phyloP scores from a whole-genome alignment of 2,797 vertebrate genomes.

The Antennarius maculatus region DNA sequence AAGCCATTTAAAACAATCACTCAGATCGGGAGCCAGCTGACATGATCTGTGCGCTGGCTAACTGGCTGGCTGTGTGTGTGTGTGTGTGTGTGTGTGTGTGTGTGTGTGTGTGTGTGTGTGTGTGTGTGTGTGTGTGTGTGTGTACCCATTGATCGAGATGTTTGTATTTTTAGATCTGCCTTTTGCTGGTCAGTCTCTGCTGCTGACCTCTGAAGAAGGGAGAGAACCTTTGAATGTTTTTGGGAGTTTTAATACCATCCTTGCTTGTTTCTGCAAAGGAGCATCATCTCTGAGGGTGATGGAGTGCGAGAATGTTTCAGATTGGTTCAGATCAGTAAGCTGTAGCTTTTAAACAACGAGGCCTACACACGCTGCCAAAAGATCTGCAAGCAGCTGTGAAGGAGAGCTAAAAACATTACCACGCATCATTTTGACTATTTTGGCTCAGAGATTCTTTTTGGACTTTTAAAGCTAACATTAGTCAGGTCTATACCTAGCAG shows the following conservation, averaged over 20 bases:
- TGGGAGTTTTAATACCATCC: conserved; percentile 69
- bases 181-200: conserved; percentile 37
- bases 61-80: conserved; percentile 20
- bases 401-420: conserved; percentile 50
- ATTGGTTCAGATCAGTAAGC: conserved; percentile 56
- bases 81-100: too few species aligned
- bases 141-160: conserved; percentile 54
- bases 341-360: conserved; percentile 57
- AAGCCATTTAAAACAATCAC: conserved; percentile 70
- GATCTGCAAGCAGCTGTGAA: conserved; percentile 41
- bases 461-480: conserved; percentile 30
- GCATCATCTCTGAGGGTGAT: conserved; percentile 65
- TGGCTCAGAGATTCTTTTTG: conserved; percentile 32
- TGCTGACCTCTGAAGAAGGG: conserved; percentile 42
- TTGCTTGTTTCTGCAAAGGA: conserved; percentile 67
- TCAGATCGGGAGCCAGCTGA: conserved; percentile 54
- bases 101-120: too few species aligned
- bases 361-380: conserved; percentile 66
- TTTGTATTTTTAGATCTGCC: conserved; percentile 64
- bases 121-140: conserved; percentile 1
- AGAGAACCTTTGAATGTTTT: conserved; percentile 36
- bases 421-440: conserved; percentile 39
- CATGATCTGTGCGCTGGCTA: conserved; percentile 56
- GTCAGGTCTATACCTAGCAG: conserved; percentile 32
- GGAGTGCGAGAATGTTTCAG: conserved; percentile 53